Evolutionary conservation across 2,797 vertebrate genomes (phyloP), one percentile per base, ranked within the genome.

Genomic region (Parauchenoglanis ngamensis): DNA sequence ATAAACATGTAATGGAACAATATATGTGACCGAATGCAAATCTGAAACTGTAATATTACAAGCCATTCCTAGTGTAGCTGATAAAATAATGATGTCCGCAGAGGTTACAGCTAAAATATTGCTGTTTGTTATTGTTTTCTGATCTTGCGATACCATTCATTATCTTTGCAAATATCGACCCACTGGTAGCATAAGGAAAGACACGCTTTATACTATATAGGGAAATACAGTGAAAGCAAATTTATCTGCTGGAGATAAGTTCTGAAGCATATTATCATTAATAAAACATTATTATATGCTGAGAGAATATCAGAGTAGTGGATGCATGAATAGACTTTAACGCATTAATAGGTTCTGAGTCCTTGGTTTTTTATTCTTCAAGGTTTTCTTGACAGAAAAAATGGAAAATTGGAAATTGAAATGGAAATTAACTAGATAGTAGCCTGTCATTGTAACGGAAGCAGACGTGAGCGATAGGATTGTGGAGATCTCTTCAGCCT

Each of bases 21-120:
- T 56, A 86, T 83, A 88, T 59, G 78, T 46, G 54, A 25, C 44
- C 25, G 19, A n/a, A 79, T 35, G 75, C 68, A 87, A 84, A 88
- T 77, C 61, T 65, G 44, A 75, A 73, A 49, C 23, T 49, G 3
- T n/a, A 49, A 52, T 76, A 76, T 52, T 28, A 10, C 8, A 44
- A 40, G 35, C 68, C 46, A 28, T 17, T n/a, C 13, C 12, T 52
- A 28, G 5, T 76, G 25, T 28, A 19, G 49, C 44, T 49, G 68
- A 76, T 76, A 4, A 73, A 46, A 44, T 75, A 52, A 25, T 46
- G 21, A 25, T 17, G 12, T 52, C 25, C 52, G 25, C 31, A 72
- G 35, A 44, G 19, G 8, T 10, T 44, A 23, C 40, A 40, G 68
- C 31, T 21, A 46, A 46, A 25, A 5, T 44, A 73, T 46, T 12